Evolutionary conservation across 2,888 invertebrate species (phyloP).

Genomic region (Helobdella robusta): DNA sequence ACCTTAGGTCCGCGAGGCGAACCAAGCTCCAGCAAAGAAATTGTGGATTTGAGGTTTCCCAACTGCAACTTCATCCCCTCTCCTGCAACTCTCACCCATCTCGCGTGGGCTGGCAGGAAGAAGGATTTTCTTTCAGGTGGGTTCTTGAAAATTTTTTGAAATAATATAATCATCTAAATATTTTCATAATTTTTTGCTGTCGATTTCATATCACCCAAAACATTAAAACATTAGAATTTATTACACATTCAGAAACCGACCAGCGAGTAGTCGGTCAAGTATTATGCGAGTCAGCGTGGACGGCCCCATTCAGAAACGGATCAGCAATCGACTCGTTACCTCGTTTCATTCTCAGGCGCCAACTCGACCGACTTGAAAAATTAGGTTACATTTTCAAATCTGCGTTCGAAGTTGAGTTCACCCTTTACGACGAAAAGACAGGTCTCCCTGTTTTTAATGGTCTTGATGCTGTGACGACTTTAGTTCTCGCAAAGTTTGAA

Average conservation of each 20-base stretch:
- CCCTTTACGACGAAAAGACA: slow-evolving; percentile 25
- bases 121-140: too few relatives aligned
- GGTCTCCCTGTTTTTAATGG: slow-evolving; percentile 17
- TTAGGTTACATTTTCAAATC: slow-evolving; percentile 27
- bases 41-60: not conserved
- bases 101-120: slow-evolving; percentile 26
- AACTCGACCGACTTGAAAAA: slow-evolving; percentile 25
- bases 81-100: slow-evolving; percentile 21
- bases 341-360: slow-evolving; percentile 21
- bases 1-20: slow-evolving; percentile 5
- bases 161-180: too few relatives aligned
- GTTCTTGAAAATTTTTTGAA: too few relatives aligned
- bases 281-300: slow-evolving; percentile 28
- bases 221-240: too few relatives aligned
- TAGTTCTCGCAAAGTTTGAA: slow-evolving; percentile 23
- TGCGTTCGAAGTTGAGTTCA: slow-evolving; percentile 32
- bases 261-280: slow-evolving; percentile 28
- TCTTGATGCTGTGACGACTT: slow-evolving; percentile 6
- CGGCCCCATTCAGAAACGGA: slow-evolving; percentile 20
- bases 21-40: not conserved
- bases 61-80: slow-evolving; percentile 9
- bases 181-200: too few relatives aligned
- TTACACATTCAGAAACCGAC: not conserved
- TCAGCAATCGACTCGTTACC: slow-evolving; percentile 23
- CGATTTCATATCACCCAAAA: too few relatives aligned